Percentiles rank a stretch among this genome's conserved stretches.
Evolutionary conservation across 2,113 vertebrate genomes (phyloP).

Genomic region (Cnemophilus loriae): DNA sequence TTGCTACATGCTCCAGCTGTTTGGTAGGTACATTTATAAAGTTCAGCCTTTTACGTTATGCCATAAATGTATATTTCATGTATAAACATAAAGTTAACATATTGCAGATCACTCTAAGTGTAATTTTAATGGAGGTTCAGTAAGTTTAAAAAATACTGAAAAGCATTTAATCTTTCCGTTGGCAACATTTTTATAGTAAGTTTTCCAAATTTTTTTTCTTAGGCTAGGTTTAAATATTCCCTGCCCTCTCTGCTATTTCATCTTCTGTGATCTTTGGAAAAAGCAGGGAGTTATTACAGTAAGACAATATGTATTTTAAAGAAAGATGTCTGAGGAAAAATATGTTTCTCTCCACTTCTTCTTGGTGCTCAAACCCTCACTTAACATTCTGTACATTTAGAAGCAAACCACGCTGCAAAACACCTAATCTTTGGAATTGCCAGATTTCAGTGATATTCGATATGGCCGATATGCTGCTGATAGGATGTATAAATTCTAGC

Average conservation of each 20-base stretch:
- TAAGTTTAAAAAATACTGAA: conserved; percentile 75
- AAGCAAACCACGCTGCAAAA: conserved; percentile 5
- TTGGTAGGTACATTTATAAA: conserved; percentile 76
- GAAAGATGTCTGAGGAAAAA: conserved; percentile 56
- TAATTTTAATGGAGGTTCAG: conserved; percentile 75
- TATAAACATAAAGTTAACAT: conserved; percentile 75
- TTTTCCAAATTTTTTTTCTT: conserved; percentile 44
- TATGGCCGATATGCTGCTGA: not conserved
- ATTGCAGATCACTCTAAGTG: conserved; percentile 73
- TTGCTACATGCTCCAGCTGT: conserved; percentile 71
- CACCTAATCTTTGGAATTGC: conserved; percentile 4
- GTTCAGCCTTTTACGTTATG: conserved; percentile 68
- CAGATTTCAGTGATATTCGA: not conserved
- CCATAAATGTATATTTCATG: conserved; percentile 70
- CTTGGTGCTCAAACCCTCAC: conserved; percentile 45
- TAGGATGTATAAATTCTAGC: not conserved
- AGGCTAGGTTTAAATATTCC: conserved; percentile 25
- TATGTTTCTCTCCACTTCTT: conserved; percentile 47
- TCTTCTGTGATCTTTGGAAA: conserved; percentile 65
- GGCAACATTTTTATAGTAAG: conserved; percentile 55
- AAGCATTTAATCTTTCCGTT: conserved; percentile 73
- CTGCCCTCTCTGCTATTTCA: not conserved
- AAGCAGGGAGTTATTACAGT: conserved; percentile 58
- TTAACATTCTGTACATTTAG: conserved; percentile 7
- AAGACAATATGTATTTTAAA: conserved; percentile 67